A percentile compares a stretch with the other conserved stretches of the same genome.
phyloP scores from a whole-genome alignment of 2,113 vertebrate species.

The Paratilapia polleni region DNA sequence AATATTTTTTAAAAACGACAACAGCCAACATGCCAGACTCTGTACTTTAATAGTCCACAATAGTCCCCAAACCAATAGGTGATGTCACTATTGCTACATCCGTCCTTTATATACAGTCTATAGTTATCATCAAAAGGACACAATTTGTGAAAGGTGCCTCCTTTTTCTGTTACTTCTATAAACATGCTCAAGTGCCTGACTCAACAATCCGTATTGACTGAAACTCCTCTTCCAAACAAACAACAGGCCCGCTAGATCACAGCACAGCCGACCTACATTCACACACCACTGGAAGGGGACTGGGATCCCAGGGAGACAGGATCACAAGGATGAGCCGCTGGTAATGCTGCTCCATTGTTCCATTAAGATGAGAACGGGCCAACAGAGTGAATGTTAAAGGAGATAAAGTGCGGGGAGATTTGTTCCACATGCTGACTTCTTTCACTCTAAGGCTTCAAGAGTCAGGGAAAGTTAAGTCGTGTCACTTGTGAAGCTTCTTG shows the following conservation, averaged over 20 bases:
- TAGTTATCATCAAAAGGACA: not conserved
- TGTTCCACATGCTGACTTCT: constrained; percentile 46
- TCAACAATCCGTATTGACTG: constrained; percentile 19
- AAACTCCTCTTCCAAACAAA: constrained; percentile 54
- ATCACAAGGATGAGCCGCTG: constrained; percentile 79
- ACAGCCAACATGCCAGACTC: too few species aligned
- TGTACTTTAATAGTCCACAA: too few species aligned
- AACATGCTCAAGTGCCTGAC: constrained; percentile 19
- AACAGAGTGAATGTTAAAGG: constrained; percentile 63
- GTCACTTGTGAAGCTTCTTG: constrained; percentile 5
- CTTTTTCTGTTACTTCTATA: constrained; percentile 14
- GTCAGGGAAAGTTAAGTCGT: constrained; percentile 35
- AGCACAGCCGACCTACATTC: constrained; percentile 74
- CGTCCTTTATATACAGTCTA: not conserved
- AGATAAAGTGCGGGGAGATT: constrained; percentile 67
- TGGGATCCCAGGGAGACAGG: constrained; percentile 60
- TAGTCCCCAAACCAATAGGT: too few species aligned
- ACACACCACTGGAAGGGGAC: constrained; percentile 53
- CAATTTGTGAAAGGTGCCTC: not conserved
- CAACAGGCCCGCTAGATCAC: constrained; percentile 45
- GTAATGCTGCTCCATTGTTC: constrained; percentile 73
- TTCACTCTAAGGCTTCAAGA: constrained; percentile 33
- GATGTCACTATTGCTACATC: too few species aligned
- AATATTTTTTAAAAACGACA: too few species aligned
- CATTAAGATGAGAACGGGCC: constrained; percentile 64